Conservation (phyloP, 2,113 vertebrate genomes). For the Pterocles burchelli region DNA sequence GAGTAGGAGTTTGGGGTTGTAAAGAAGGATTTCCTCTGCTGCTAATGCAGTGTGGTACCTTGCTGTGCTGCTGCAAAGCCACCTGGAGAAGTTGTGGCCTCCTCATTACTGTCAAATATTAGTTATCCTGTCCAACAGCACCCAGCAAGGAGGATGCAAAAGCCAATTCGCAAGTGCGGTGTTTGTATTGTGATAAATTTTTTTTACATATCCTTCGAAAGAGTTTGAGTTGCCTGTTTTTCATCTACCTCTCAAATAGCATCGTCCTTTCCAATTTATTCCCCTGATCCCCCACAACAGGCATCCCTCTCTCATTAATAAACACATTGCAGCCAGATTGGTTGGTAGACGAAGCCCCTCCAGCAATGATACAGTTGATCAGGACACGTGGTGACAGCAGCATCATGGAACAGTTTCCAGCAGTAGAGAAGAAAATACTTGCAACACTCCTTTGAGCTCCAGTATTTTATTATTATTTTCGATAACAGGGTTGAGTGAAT, state of each 20-base stretch:
- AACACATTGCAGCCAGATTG: not conserved
- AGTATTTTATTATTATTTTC: not conserved
- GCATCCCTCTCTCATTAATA: not conserved
- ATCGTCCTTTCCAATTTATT: not conserved
- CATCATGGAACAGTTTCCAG: fast-evolving
- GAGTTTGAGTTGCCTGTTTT: not conserved
- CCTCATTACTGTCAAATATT: not conserved
- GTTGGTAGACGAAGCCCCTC: not conserved
- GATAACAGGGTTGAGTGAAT: not conserved
- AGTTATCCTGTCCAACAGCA: not conserved
- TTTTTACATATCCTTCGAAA: not conserved
- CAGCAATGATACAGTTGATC: not conserved
- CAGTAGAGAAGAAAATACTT: not conserved
- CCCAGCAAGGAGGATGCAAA: not conserved
- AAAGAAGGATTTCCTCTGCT: not conserved
- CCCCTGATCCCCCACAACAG: fast-evolving
- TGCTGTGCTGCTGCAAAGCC: not conserved
- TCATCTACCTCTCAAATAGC: not conserved
- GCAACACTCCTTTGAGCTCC: not conserved
- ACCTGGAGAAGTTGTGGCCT: not conserved
- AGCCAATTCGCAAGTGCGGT: not conserved
- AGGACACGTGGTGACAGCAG: not conserved
- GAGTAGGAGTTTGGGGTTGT: not conserved
- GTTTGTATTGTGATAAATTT: not conserved
- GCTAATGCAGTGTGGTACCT: fast-evolving